Evolutionary conservation across 2,113 vertebrate genomes (phyloP).

Genomic region (Rhagologus leucostigma): DNA sequence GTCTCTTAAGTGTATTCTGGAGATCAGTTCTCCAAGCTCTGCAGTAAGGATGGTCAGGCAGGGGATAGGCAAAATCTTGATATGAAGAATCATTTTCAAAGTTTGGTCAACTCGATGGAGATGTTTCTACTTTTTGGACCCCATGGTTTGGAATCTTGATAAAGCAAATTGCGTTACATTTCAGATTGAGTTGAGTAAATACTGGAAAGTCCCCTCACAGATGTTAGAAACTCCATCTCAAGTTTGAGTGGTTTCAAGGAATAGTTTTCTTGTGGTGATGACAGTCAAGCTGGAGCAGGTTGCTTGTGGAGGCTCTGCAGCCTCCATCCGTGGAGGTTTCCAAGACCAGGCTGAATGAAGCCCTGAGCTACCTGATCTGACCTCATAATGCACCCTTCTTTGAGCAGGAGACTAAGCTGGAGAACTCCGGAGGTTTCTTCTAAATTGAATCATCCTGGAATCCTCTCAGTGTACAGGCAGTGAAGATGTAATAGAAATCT

Average conservation of each 20-base stretch:
- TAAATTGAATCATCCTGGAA: not conserved
- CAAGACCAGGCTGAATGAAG: not conserved
- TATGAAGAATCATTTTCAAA: not conserved
- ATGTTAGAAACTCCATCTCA: not conserved
- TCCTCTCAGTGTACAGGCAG: not conserved
- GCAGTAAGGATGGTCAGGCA: not conserved
- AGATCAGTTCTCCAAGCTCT: not conserved
- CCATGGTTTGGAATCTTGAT: not conserved
- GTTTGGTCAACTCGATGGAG: accelerated
- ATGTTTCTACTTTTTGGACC: not conserved
- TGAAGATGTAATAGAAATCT: not conserved
- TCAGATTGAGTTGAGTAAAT: not conserved
- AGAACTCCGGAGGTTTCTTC: not conserved
- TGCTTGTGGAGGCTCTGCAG: not conserved
- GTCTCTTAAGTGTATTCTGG: not conserved
- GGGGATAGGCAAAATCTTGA: not conserved
- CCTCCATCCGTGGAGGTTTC: not conserved
- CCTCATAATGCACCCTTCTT: not conserved
- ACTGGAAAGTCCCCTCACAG: not conserved
- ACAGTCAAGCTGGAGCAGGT: not conserved
- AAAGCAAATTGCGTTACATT: not conserved
- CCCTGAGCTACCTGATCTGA: not conserved
- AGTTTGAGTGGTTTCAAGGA: not conserved
- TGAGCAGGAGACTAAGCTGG: not conserved
- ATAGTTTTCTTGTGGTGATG: not conserved